Conservation (phyloP, 2,797 vertebrate genomes). For the Chelmon rostratus region DNA sequence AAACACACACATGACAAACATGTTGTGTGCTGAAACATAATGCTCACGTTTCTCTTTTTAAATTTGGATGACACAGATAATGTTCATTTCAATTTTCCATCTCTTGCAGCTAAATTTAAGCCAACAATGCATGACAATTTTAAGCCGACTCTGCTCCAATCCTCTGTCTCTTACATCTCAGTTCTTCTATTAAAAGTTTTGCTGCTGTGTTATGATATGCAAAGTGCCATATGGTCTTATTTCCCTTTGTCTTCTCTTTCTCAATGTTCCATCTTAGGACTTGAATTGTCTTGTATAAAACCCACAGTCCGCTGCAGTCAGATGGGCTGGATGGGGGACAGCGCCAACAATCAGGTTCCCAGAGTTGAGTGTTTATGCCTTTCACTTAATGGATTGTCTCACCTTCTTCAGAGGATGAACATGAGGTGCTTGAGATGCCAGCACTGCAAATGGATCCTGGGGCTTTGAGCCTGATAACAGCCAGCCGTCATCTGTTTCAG, state of each 20-base stretch:
- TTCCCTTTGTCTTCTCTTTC: conserved; percentile 79
- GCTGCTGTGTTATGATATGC: conserved; percentile 63
- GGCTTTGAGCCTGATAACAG: conserved; percentile 74
- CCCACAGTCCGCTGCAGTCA: conserved; percentile 77
- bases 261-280: conserved; percentile 79
- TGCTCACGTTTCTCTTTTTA: neutral
- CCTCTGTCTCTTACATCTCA: conserved; percentile 18
- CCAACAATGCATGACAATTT: conserved; percentile 28
- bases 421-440: conserved; percentile 83
- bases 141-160: conserved; percentile 18
- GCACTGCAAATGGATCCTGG: conserved; percentile 80
- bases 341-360: conserved; percentile 76
- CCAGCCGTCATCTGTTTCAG: conserved; percentile 74
- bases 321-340: conserved; percentile 77
- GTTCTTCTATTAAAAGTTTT: conserved; percentile 55
- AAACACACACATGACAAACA: conserved; percentile 2
- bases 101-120: conserved; percentile 20
- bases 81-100: conserved; percentile 10
- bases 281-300: conserved; percentile 81
- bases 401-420: conserved; percentile 84
- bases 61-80: neutral
- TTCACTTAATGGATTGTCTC: conserved; percentile 84
- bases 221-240: conserved; percentile 70
- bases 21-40: neutral
- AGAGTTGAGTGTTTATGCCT: conserved; percentile 84